phyloP scores from a whole-genome alignment of 1,140 invertebrate species.

The Nylanderia fulva region DNA sequence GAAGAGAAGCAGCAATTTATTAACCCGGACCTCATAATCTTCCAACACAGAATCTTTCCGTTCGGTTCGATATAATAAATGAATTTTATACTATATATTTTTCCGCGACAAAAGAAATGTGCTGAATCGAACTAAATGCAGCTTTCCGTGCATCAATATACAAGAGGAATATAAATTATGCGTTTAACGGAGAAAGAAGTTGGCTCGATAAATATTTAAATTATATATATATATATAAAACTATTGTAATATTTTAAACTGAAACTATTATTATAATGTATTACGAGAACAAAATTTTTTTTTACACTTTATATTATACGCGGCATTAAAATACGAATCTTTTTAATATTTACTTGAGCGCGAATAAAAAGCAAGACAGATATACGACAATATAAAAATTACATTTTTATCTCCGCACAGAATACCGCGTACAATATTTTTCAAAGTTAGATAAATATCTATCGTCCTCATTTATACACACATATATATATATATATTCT shows the following conservation, averaged over 20 bases:
- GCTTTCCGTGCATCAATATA: too few relatives aligned
- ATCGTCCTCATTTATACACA: background rate
- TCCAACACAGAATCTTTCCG: background rate
- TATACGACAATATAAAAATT: conserved; percentile 9
- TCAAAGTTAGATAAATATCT: background rate
- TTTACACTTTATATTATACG: background rate
- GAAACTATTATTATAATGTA: too few relatives aligned
- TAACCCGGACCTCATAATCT: conserved; percentile 10
- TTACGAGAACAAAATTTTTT: background rate
- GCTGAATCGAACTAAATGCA: background rate
- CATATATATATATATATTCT: too few relatives aligned
- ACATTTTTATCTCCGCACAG: background rate
- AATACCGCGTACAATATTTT: background rate
- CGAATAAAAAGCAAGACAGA: background rate
- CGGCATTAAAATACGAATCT: background rate
- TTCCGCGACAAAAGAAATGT: background rate
- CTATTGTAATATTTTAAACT: background rate
- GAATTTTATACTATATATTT: conserved; percentile 7
- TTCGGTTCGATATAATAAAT: conserved; percentile 22
- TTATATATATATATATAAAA: too few relatives aligned
- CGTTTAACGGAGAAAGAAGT: background rate
- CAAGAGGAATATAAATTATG: background rate
- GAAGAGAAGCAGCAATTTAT: conserved; percentile 20
- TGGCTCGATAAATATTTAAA: conserved; percentile 6
- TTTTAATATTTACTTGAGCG: background rate